A percentile compares a stretch with the other conserved stretches of the same genome.
phyloP scores from a whole-genome alignment of 2,113 vertebrate genomes.

The Argyrosomus japonicus region DNA sequence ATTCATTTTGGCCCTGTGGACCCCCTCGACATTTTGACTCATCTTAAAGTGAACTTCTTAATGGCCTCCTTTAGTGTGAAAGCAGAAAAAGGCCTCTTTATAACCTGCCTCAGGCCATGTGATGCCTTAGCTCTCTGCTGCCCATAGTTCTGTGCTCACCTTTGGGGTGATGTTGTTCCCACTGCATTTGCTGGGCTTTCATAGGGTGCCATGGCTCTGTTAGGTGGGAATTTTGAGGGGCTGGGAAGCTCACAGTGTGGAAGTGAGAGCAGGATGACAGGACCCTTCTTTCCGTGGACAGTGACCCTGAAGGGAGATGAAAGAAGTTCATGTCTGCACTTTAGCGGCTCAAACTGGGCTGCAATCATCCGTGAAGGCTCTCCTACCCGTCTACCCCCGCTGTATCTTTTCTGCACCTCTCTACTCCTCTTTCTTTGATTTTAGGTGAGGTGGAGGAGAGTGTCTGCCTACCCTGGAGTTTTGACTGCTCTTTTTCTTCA shows the following conservation, averaged over 20 bases:
- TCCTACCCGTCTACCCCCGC: slow-evolving; percentile 50
- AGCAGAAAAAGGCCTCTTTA: slow-evolving; percentile 23
- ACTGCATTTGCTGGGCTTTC: slow-evolving; percentile 34
- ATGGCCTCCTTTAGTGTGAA: slow-evolving; percentile 2
- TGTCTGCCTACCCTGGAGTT: slow-evolving; percentile 43
- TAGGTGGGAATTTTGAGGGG: slow-evolving; percentile 60
- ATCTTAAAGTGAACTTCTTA: slow-evolving; percentile 34
- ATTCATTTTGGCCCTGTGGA: background rate
- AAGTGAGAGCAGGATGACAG: slow-evolving; percentile 92
- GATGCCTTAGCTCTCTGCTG: slow-evolving; percentile 48
- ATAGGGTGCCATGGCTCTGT: slow-evolving; percentile 49
- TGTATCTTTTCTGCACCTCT: slow-evolving; percentile 51
- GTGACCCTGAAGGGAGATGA: slow-evolving; percentile 98
- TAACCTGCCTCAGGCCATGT: slow-evolving; percentile 21
- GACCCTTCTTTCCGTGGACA: slow-evolving; percentile 96
- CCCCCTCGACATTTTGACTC: slow-evolving; percentile 1
- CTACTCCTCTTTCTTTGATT: slow-evolving; percentile 64
- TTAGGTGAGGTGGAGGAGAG: slow-evolving; percentile 55
- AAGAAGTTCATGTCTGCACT: slow-evolving; percentile 95
- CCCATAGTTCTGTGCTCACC: slow-evolving; percentile 8
- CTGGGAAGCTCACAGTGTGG: slow-evolving; percentile 52
- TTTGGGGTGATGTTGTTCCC: slow-evolving; percentile 32
- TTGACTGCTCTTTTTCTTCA: slow-evolving; percentile 27
- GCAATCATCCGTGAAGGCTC: slow-evolving; percentile 81
- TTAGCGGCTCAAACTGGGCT: slow-evolving; percentile 84